phyloP scores from a whole-genome alignment of 1,140 invertebrate species.

The Diuraphis noxia region DNA sequence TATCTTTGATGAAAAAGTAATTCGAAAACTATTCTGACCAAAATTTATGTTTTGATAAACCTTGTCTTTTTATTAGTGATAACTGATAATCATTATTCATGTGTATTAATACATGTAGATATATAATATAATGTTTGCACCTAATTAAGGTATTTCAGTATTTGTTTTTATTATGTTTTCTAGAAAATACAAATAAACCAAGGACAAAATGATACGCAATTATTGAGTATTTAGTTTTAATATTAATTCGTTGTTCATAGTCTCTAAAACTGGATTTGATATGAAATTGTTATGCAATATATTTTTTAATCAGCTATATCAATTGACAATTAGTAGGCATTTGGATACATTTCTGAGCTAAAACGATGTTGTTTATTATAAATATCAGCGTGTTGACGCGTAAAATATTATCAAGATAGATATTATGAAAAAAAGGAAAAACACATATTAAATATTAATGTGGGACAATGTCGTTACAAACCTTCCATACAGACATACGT shows the following conservation, averaged over 20 bases:
- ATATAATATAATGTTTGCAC: not conserved
- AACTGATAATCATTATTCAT: not conserved
- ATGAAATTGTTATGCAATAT: not conserved
- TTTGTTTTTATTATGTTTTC: not conserved
- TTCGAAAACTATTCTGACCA: not conserved
- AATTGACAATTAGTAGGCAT: not conserved
- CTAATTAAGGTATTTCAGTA: not conserved
- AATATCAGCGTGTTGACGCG: not conserved
- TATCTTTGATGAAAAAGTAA: not conserved
- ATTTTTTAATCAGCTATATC: not conserved
- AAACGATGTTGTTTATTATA: not conserved
- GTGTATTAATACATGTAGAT: not conserved
- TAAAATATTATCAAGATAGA: not conserved
- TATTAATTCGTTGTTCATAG: not conserved
- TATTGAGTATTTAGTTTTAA: not conserved
- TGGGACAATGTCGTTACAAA: not conserved
- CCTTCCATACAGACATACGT: not conserved
- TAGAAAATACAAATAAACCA: not conserved
- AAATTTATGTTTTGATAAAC: not conserved
- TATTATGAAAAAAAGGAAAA: no score
- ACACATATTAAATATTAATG: not conserved
- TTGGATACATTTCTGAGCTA: not conserved
- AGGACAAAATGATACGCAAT: not conserved
- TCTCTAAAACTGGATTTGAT: not conserved
- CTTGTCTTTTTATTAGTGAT: not conserved